A percentile compares a stretch with the other conserved stretches of the same genome.
phyloP scores from a whole-genome alignment of 1,140 invertebrate genomes.

The Scaptodrosophila lebanonensis region DNA sequence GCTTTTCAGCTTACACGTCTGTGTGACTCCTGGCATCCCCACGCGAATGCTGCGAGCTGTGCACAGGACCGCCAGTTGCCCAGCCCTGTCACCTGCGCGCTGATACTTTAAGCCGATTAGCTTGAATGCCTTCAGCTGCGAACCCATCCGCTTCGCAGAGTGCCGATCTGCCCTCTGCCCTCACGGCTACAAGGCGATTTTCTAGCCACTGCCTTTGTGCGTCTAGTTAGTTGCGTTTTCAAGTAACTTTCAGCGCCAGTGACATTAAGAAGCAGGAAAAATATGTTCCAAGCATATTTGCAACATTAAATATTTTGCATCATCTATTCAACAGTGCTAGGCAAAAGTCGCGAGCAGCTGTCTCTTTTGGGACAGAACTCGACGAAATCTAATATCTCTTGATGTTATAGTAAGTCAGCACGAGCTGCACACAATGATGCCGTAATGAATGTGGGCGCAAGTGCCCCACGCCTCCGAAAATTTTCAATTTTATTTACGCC shows the following conservation, averaged over 20 bases:
- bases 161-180: too few species aligned
- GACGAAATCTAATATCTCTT: conserved; percentile 56
- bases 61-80: conserved; percentile 31
- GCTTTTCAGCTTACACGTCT: too few species aligned
- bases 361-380: conserved; percentile 14
- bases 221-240: too few species aligned
- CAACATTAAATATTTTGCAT: too few species aligned
- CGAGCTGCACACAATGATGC: conserved; percentile 51
- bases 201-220: too few species aligned
- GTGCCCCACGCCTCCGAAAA: conserved; percentile 23
- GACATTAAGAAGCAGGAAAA: too few species aligned
- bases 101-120: conserved; percentile 72
- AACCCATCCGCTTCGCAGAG: conserved; percentile 7
- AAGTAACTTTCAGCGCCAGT: too few species aligned
- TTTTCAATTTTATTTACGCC: conserved; percentile 63
- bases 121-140: conserved; percentile 49
- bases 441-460: conserved; percentile 61
- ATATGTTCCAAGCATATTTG: too few species aligned
- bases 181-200: too few species aligned
- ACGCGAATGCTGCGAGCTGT: too few species aligned
- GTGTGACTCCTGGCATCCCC: too few species aligned
- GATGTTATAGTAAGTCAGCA: too few species aligned
- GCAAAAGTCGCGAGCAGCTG: conserved; percentile 13
- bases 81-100: conserved; percentile 56
- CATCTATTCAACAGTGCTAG: conserved; percentile 7